A percentile compares a stretch with the other conserved stretches of the same genome.
These are phyloP conservation scores for Oithona nana DNA, from an alignment of 2,888 invertebrate genomes.

Conservation along the genomic window DNA sequence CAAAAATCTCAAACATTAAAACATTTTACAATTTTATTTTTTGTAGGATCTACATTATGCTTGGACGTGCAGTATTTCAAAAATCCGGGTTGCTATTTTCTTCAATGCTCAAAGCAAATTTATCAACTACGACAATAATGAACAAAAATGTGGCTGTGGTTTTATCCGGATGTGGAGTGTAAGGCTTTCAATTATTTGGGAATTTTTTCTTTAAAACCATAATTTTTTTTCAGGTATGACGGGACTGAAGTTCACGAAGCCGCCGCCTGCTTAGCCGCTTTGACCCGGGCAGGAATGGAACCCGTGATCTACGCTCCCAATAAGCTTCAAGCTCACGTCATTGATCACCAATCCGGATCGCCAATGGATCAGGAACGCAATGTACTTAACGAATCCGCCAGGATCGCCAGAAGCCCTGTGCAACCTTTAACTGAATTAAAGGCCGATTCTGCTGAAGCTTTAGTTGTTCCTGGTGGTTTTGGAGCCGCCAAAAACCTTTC, in stretches of 20 bases:
- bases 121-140: neutral
- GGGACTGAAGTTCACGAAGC: conserved; percentile 38
- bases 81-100: too few species aligned
- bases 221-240: conserved; percentile 30
- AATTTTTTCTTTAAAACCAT: neutral
- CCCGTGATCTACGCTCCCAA: conserved; percentile 27
- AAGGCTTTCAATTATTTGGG: neutral
- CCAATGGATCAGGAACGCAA: conserved; percentile 27
- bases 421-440: conserved; percentile 26
- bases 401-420: conserved; percentile 33
- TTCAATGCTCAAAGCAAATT: neutral
- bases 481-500: conserved; percentile 38
- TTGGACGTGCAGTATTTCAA: too few species aligned
- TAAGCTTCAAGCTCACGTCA: conserved; percentile 30
- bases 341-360: conserved; percentile 31
- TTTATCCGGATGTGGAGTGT: conserved; percentile 35
- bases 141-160: conserved; percentile 27
- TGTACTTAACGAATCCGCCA: conserved; percentile 35
- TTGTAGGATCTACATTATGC: too few species aligned
- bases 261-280: conserved; percentile 29
- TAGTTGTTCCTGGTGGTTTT: conserved; percentile 39
- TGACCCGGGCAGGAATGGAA: conserved; percentile 28
- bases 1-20: neutral
- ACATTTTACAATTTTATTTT: too few species aligned
- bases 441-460: conserved; percentile 29